Conservation (phyloP, 2,797 vertebrate species). For the Petrocephalus schoutedeni region DNA sequence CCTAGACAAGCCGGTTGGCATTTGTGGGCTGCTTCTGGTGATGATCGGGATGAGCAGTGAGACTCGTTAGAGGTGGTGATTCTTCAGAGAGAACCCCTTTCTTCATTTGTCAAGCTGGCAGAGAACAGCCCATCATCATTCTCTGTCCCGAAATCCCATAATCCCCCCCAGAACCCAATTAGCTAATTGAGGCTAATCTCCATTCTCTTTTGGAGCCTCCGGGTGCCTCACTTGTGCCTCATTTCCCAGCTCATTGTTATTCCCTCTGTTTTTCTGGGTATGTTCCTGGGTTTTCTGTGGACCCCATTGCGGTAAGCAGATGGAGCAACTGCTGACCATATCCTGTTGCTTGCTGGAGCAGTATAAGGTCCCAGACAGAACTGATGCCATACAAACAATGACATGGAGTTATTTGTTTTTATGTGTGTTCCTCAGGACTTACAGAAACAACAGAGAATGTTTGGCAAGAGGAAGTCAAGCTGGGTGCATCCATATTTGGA, state of each 20-base stretch:
- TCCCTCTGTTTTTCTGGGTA: not conserved
- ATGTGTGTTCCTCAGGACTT: not conserved
- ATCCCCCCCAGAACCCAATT: slow-evolving; percentile 53
- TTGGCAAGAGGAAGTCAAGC: not conserved
- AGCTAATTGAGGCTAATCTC: slow-evolving; percentile 50
- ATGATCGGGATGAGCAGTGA: not conserved
- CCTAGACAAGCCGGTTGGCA: not conserved
- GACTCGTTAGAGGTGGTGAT: not conserved
- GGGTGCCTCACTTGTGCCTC: slow-evolving; percentile 30
- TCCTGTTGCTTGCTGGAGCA: not conserved
- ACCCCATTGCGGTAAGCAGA: not conserved
- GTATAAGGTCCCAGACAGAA: not conserved
- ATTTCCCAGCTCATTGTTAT: slow-evolving; percentile 33
- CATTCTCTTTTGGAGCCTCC: slow-evolving; percentile 28
- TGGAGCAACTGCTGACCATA: not conserved
- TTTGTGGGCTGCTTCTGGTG: slow-evolving; percentile 1
- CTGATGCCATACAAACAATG: not conserved
- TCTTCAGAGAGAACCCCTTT: not conserved
- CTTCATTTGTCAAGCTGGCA: not conserved
- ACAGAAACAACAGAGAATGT: not conserved
- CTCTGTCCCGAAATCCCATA: slow-evolving; percentile 48
- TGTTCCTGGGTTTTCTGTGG: not conserved
- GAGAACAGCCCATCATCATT: slow-evolving; percentile 4
- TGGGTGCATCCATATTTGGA: not conserved
- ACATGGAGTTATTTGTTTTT: not conserved